Evolutionary conservation across 2,888 invertebrate species (phyloP), one percentile per base, ranked within the genome.

Genomic region (Andrena fulva): DNA sequence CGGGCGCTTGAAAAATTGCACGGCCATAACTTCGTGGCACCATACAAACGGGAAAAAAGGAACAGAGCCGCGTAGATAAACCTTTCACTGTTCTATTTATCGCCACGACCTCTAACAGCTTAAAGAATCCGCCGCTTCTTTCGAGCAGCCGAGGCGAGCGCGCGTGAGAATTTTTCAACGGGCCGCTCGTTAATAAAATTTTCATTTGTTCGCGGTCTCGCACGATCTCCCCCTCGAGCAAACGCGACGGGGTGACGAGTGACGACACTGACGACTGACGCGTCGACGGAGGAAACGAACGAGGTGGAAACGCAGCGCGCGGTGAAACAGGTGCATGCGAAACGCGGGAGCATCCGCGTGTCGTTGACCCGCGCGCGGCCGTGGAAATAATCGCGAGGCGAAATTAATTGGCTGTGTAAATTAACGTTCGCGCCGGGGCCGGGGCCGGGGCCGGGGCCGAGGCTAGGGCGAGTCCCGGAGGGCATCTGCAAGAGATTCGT

Each of bases 1-100:
- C 71, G 16, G 24, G 24, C 67, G 29, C 54, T 77, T 24, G 59
- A 82, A 75, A 56, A 52, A 59, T 31, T 27, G 24, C 20, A 50
- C 63, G 59, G 33, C 60, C 16, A 10, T 68, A 68, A 63, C 56
- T 12, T 29, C 20, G 56, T 16, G 48, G 50, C 62, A 12, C 29
- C 69, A 50, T 67, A 52, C 73, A 31, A 20, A 56, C 52, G 10
- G n/a, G 27, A 48, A 42, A 7, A 66, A 72, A 62, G 52, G 42
- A 52, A 79, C 42, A 70, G 72, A 73, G 63, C 42, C 27, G 10
- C 64, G 75, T 42, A 59, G 77, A 42, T 81, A 73, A 77, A 83
- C 83, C 83, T 83, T 83, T 81, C 83, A 60, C 77, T 73, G 83
- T 83, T 83, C 77, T 81, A 81, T 81, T 83, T 83, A 83, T 83